Conservation (phyloP, 2,888 invertebrate species). For the Nomada goodeniana region DNA sequence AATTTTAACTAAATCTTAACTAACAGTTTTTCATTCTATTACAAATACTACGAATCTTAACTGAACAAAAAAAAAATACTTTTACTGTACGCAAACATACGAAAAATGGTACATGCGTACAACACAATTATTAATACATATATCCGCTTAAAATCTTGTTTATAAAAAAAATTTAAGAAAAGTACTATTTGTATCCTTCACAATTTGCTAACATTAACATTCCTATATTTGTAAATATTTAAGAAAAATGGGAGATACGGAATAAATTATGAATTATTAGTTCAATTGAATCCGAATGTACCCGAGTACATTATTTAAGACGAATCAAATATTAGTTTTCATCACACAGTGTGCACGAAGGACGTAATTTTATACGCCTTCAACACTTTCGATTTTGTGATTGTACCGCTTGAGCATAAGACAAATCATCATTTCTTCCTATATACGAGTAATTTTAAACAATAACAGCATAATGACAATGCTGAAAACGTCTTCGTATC, state of each 20-base stretch:
- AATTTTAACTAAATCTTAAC: background rate
- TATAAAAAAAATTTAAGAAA: background rate
- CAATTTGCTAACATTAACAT: too few species aligned
- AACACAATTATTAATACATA: background rate
- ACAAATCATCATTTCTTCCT: constrained; percentile 39
- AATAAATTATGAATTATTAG: constrained; percentile 8
- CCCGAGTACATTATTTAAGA: constrained; percentile 1
- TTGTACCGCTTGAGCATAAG: constrained; percentile 63
- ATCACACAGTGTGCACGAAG: constrained; percentile 32
- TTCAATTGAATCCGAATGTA: constrained; percentile 3
- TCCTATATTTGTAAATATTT: too few species aligned
- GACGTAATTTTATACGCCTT: constrained; percentile 20
- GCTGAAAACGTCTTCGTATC: constrained; percentile 18
- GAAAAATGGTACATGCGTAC: background rate
- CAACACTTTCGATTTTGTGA: constrained; percentile 40
- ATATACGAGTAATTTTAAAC: constrained; percentile 46
- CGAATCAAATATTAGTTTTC: constrained; percentile 16
- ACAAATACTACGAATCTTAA: background rate
- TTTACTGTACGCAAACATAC: background rate
- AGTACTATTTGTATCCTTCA: background rate
- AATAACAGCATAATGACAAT: constrained; percentile 36
- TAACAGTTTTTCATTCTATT: background rate
- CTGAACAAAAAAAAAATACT: background rate
- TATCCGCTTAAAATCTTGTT: background rate
- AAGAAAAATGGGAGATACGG: background rate